A percentile compares a stretch with the other conserved stretches of the same genome.
phyloP scores from a whole-genome alignment of 2,113 vertebrate genomes.

The Leucoraja erinaceus region DNA sequence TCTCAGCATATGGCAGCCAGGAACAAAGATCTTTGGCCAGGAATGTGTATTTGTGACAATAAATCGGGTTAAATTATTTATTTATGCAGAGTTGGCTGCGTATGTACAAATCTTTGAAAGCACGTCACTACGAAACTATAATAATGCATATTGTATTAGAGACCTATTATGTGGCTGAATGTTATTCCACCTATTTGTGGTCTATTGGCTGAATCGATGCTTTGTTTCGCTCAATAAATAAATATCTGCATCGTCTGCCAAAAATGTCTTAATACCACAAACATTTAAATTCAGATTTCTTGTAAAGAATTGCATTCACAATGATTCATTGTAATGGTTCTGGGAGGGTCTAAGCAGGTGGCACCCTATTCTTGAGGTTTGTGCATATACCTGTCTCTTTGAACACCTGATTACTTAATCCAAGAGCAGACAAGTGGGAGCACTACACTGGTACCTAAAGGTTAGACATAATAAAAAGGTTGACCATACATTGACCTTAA shows the following conservation, averaged over 20 bases:
- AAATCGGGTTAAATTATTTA: not conserved
- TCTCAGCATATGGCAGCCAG: not conserved
- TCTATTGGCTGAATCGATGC: not conserved
- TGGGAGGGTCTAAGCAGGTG: not conserved
- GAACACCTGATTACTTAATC: not conserved
- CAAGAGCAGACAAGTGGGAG: not conserved
- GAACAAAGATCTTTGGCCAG: too few relatives aligned
- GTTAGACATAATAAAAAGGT: too few relatives aligned
- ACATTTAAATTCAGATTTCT: slow-evolving; percentile 1
- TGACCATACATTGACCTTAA: too few relatives aligned
- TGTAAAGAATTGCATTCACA: not conserved
- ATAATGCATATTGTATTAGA: not conserved
- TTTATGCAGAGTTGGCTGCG: not conserved
- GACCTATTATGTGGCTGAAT: not conserved
- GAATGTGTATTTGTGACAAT: not conserved
- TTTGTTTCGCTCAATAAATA: not conserved
- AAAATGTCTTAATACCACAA: not conserved
- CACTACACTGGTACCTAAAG: not conserved
- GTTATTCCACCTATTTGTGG: not conserved
- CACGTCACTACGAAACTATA: not conserved
- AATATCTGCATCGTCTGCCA: not conserved
- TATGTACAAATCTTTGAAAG: not conserved
- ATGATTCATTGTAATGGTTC: not conserved
- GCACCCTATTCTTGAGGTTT: not conserved
- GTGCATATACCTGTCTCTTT: too few relatives aligned